These are phyloP conservation scores for Onychomys torridus DNA, from an alignment of 2,797 vertebrate genomes.

Conservation along the genomic window DNA sequence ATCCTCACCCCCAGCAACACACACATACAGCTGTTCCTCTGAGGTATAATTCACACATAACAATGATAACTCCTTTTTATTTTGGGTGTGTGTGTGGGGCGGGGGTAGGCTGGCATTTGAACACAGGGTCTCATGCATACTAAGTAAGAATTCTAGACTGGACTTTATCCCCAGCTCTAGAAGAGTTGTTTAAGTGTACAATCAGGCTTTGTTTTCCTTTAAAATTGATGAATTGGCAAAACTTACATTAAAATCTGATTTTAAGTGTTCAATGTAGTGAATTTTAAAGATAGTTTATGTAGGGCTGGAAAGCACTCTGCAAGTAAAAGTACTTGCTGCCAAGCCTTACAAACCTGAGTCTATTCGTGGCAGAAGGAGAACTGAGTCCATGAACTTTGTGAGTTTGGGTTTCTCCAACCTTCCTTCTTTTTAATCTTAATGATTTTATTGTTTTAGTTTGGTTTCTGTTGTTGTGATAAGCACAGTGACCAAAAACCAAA, in stretches of 20 bases:
- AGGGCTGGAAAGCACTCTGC: neutral
- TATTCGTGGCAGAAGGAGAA: neutral
- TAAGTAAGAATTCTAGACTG: neutral
- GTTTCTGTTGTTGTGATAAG: neutral
- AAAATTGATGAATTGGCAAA: constrained; percentile 6
- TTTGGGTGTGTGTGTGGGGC: neutral
- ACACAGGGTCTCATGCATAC: neutral
- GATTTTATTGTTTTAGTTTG: neutral
- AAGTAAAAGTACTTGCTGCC: neutral
- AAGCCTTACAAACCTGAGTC: neutral
- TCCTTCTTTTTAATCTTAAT: constrained; percentile 44
- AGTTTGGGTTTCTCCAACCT: neutral
- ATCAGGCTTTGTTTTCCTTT: constrained; percentile 23
- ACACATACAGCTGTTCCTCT: neutral
- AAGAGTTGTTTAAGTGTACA: constrained; percentile 15
- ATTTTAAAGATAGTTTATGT: constrained; percentile 5
- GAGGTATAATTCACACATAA: constrained; percentile 15
- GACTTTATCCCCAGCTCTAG: neutral
- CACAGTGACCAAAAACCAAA: neutral
- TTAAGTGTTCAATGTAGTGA: constrained; percentile 29
- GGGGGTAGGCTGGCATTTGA: neutral
- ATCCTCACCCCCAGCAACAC: neutral
- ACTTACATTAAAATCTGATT: constrained; percentile 41
- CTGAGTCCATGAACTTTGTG: neutral
- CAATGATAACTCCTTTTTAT: neutral